phyloP scores from a whole-genome alignment of 1,140 invertebrate genomes.

The Atta cephalotes region DNA sequence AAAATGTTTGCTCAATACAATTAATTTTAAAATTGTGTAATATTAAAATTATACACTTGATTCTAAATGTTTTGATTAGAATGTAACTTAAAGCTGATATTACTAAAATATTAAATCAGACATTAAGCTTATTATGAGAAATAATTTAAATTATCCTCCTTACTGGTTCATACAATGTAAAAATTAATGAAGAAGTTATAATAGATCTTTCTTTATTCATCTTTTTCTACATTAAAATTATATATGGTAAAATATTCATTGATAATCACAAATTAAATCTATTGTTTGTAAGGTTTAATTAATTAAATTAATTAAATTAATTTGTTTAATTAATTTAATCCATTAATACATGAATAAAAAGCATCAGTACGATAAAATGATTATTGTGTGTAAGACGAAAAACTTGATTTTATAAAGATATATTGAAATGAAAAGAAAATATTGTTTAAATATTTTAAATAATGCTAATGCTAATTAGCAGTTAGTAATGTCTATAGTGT shows the following conservation, averaged over 20 bases:
- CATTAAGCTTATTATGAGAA: background rate
- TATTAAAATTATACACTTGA: background rate
- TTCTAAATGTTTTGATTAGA: background rate
- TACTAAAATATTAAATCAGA: conserved; percentile 12
- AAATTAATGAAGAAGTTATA: background rate
- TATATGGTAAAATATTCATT: background rate
- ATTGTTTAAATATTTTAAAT: background rate
- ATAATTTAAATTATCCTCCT: background rate
- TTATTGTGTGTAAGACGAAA: background rate
- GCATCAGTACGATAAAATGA: background rate
- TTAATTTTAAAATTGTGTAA: conserved; percentile 1
- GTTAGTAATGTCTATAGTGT: background rate
- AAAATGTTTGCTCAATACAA: background rate
- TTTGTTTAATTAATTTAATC: background rate
- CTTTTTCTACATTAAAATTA: background rate
- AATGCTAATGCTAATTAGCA: background rate
- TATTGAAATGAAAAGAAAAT: background rate
- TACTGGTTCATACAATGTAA: background rate
- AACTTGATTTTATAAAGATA: background rate
- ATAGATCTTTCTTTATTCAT: background rate
- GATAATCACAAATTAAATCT: background rate
- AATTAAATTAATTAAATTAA: background rate
- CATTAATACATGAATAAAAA: background rate
- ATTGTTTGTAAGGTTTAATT: background rate
- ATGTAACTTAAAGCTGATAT: background rate